Evolutionary conservation across 2,888 invertebrate species (phyloP).

Genomic region (Rhyacophila evoluta): DNA sequence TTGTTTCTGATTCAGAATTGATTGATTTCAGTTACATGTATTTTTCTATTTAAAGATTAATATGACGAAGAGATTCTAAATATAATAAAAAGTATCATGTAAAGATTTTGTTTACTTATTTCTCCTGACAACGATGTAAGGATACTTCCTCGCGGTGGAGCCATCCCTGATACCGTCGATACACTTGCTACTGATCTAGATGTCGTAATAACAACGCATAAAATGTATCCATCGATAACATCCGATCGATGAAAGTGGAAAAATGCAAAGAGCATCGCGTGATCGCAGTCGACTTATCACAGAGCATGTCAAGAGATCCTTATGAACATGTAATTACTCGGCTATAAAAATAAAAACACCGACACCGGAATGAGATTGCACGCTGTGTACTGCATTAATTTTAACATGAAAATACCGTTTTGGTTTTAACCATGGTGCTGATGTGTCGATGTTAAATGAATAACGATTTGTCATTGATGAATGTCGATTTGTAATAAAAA

Average conservation of each 20-base stretch:
- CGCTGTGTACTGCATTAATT: background rate
- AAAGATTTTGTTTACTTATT: no score
- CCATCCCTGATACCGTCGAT: no score
- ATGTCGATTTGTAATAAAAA: no score
- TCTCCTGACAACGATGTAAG: no score
- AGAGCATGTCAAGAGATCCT: constrained; percentile 8
- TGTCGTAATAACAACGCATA: constrained; percentile 5
- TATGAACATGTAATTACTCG: constrained; percentile 45
- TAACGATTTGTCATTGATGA: no score
- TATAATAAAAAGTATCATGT: no score
- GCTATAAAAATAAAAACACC: constrained; percentile 27
- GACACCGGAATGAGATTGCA: constrained; percentile 5
- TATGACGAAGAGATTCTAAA: no score
- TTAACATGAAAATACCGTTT: background rate
- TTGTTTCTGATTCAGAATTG: no score
- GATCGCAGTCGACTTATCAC: constrained; percentile 44
- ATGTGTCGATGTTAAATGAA: background rate
- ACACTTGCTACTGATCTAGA: constrained; percentile 15
- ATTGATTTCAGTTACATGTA: no score
- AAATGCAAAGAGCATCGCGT: constrained; percentile 37
- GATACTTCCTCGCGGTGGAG: no score
- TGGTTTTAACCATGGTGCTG: background rate
- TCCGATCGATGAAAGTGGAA: constrained; percentile 31
- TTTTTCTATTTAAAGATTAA: no score
- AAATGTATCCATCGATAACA: background rate